Evolutionary conservation across 2,113 vertebrate species (phyloP).

Genomic region (Saccopteryx bilineata): DNA sequence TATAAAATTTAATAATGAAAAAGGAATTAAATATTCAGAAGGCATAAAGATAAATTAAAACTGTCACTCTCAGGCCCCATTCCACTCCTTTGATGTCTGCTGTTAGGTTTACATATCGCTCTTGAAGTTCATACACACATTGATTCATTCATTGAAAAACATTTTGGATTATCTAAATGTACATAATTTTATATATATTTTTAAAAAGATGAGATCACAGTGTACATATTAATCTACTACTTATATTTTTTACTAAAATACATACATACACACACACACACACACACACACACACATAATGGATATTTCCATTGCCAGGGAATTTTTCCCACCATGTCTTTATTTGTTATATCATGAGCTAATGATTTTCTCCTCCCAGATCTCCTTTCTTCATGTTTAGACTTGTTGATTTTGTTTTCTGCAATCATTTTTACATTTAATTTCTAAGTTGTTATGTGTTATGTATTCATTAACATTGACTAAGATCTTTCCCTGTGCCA

Average conservation of each 20-base stretch:
- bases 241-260: not conserved
- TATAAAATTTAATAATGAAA: not conserved
- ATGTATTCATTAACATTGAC: not conserved
- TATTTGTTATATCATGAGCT: not conserved
- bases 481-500: not conserved
- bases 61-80: not conserved
- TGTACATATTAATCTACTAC: not conserved
- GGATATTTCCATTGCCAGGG: not conserved
- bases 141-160: slow-evolving; percentile 1
- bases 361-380: not conserved
- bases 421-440: not conserved
- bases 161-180: not conserved
- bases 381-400: not conserved
- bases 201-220: not conserved
- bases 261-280: not conserved
- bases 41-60: not conserved
- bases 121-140: not conserved
- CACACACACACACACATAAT: not conserved
- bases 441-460: not conserved
- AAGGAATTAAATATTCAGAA: not conserved
- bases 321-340: not conserved
- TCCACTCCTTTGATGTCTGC: not conserved
- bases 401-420: not conserved
- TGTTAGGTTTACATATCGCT: not conserved
- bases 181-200: not conserved